Percentiles rank a stretch among this genome's conserved stretches.
phyloP scores from a whole-genome alignment of 2,888 invertebrate species.

The Leucania comma region DNA sequence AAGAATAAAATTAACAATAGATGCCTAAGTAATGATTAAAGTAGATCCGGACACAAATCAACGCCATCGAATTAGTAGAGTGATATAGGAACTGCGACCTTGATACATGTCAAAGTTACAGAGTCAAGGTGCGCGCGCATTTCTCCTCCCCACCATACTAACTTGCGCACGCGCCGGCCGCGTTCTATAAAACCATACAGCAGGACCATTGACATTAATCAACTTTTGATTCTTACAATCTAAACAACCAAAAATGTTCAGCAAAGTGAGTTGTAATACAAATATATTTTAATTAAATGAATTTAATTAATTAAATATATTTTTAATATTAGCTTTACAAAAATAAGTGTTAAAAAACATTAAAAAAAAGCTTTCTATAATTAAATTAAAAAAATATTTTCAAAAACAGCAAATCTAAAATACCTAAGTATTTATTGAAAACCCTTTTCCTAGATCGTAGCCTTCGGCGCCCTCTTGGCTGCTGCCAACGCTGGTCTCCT shows the following conservation, averaged over 20 bases:
- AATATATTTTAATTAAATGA: no score
- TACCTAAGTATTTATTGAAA: background rate
- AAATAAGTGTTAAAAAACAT: background rate
- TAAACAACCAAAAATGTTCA: conserved; percentile 80
- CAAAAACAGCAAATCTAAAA: background rate
- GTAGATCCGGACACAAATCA: conserved; percentile 64
- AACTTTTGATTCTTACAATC: conserved; percentile 75
- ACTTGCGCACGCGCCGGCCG: conserved; percentile 61
- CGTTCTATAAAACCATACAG: conserved; percentile 82
- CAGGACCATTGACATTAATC: conserved; percentile 78
- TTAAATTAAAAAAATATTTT: background rate
- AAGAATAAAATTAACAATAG: conserved; percentile 52
- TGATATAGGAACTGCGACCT: conserved; percentile 68
- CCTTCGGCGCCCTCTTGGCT: conserved; percentile 70
- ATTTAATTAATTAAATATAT: no score
- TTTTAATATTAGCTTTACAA: background rate
- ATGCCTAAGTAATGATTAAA: conserved; percentile 54
- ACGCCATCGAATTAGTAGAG: conserved; percentile 49
- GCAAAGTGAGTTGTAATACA: conserved; percentile 76
- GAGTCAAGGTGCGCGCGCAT: conserved; percentile 79
- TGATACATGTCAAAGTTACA: conserved; percentile 78
- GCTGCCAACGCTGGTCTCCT: conserved; percentile 65
- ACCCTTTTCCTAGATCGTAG: conserved; percentile 43
- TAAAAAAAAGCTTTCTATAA: background rate
- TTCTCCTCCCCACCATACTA: conserved; percentile 79